Evolutionary conservation across 2,797 vertebrate species (phyloP), one percentile per base, ranked within the genome.

Genomic region (Steatocranus sp.): DNA sequence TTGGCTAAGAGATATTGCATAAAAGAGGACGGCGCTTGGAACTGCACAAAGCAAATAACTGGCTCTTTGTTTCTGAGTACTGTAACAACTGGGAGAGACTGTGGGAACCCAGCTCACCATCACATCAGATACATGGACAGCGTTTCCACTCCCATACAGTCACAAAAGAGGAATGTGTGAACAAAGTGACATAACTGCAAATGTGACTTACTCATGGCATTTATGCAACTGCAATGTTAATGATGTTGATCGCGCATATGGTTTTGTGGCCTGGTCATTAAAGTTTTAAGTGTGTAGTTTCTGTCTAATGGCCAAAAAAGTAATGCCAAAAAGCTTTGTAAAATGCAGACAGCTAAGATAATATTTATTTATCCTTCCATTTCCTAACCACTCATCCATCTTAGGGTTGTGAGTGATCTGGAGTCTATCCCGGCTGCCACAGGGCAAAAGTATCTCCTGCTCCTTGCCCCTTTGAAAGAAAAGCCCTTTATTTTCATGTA

Each of bases 141-240:
- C 2, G 17, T 78, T 75, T 87, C 84, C 91, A 79, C 85, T 87
- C 68, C 58, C 38, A 27, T 78, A 41, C 20, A 79, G 73, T 93
- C 87, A 92, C 46, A 81, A 61, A 11, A 76, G 75, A 90, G 85
- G 92, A 93, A 92, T 92, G 88, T 86, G 50, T 79, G 70, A 48
- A 78, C 38, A 75, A 79, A 82, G 79, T 3, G 25, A 68, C 75
- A 77, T 76, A 50, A 81, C 66, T 58, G n/a, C 17, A 70, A 75
- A 61, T 20, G 4, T 73, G 34, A 76, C 75, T 80, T 41, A 17
- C 9, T 82, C 32, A n/a, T 25, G 27, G 32, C 79, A 20, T 50
- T 83, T 83, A 34, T 7, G 17, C 49, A 17, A 73, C 49, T 66
- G 17, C 43, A 73, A n/a, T 30, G 15, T 30, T 56, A 56, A 56